Evolutionary conservation across 1,140 invertebrate genomes (phyloP).

Genomic region (Aphaenogaster ashmeadi): DNA sequence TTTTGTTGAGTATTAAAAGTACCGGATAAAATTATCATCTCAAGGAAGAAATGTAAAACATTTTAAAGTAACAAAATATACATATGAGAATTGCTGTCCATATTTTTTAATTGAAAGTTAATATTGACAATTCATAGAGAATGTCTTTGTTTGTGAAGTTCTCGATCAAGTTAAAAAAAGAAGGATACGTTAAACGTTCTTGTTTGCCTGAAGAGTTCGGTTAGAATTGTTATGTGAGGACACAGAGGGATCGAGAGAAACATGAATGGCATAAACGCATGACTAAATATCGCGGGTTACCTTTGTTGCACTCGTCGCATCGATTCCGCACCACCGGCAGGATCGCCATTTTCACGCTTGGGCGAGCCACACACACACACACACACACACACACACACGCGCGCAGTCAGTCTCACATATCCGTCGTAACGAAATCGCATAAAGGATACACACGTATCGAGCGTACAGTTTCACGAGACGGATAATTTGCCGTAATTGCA

Average conservation of each 20-base stretch:
- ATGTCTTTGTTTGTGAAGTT: neutral
- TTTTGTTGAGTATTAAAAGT: neutral
- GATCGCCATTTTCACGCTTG: conserved; percentile 53
- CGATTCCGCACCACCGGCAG: conserved; percentile 7
- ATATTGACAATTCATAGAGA: neutral
- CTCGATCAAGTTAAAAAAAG: neutral
- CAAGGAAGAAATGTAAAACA: neutral
- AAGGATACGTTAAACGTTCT: neutral
- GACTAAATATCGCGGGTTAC: conserved; percentile 53
- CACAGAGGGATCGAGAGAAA: conserved; percentile 20
- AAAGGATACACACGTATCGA: conserved; percentile 34
- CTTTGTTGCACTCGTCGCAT: conserved; percentile 45
- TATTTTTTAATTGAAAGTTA: neutral
- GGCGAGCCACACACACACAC: neutral
- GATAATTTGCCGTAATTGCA: conserved; percentile 64
- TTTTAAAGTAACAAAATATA: neutral
- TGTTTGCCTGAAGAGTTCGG: neutral
- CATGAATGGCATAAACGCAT: neutral
- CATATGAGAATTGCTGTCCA: neutral
- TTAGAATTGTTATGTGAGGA: conserved; percentile 1
- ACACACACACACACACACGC: neutral
- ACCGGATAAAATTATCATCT: neutral
- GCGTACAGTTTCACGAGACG: conserved; percentile 41
- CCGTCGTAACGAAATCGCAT: conserved; percentile 54
- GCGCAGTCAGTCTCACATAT: conserved; percentile 28